Evolutionary conservation across 2,888 invertebrate species (phyloP).

Genomic region (Pyrochroa serraticornis): DNA sequence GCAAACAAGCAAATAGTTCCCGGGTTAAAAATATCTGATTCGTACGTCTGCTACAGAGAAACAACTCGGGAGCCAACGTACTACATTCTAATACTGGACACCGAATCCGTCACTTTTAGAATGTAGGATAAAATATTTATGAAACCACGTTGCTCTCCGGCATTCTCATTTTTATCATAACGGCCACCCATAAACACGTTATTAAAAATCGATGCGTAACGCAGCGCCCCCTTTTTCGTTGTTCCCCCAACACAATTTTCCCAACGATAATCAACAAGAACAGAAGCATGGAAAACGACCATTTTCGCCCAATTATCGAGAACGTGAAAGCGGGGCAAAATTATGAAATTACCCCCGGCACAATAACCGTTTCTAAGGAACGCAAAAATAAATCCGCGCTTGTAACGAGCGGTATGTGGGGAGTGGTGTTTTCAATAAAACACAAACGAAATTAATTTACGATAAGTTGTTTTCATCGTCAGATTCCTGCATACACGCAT

Average conservation of each 20-base stretch:
- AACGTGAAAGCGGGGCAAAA: too few species aligned
- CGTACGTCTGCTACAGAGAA: constrained; percentile 36
- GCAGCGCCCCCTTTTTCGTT: too few species aligned
- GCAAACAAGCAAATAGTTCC: constrained; percentile 55
- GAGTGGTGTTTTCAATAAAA: neutral
- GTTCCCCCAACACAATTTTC: too few species aligned
- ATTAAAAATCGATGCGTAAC: too few species aligned
- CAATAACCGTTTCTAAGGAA: too few species aligned
- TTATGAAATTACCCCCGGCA: too few species aligned
- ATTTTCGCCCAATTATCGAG: too few species aligned
- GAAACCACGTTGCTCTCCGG: constrained; percentile 20
- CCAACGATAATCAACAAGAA: too few species aligned
- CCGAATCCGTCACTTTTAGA: constrained; percentile 32
- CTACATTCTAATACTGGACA: constrained; percentile 39
- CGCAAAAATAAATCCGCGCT: too few species aligned
- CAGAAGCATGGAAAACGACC: too few species aligned
- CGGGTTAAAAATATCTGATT: constrained; percentile 55
- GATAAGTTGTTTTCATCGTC: neutral
- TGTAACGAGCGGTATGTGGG: too few species aligned
- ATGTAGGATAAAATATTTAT: constrained; percentile 33
- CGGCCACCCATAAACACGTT: neutral
- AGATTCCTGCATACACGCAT: constrained; percentile 4
- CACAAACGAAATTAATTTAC: constrained; percentile 2
- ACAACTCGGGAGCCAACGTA: constrained; percentile 41
- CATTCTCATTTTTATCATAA: constrained; percentile 17